Evolutionary conservation across 2,888 invertebrate genomes (phyloP), one percentile per base, ranked within the genome.

Genomic region (Lacanobia wlatinum): DNA sequence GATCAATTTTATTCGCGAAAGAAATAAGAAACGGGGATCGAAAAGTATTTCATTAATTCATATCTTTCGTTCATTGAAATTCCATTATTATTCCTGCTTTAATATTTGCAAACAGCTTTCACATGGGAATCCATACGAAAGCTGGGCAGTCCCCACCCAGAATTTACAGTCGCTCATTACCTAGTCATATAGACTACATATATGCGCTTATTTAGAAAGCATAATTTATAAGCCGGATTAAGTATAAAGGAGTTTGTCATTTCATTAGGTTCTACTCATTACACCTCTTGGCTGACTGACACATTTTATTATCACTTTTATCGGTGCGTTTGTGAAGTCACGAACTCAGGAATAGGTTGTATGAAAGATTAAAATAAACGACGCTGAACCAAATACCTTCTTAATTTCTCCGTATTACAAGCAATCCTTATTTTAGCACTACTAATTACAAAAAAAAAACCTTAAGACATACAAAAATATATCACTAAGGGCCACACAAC

Each of bases 401-500:
- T 59, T 23, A 76, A 84, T 83, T 76, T 80, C 48, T 59, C 64
- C 48, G 65, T 46, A 23, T 56, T 61, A 65, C 65, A 85, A 62
- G 79, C 80, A 82, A 88, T 87, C 68, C 68, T 80, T 87, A 66
- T 46, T 67, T 46, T 18, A 38, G 18, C 18, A 56, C 28, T 60
- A 58, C 34, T n/a, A 55, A 18, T 18, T 48, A n/a, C 52, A 70
- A 70, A 63, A 67, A n/a, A 78, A 66, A 78, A 66, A 76, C 73
- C 73, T 76, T 68, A 66, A 86, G 84, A 82, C 73, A 75, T 70
- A 77, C 55, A 50, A 82, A 80, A 85, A 85, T 76, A 85, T 85
- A 83, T 82, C 80, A 87, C 82, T 82, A 87, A 89, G 87, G 91
- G 88, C 87, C 83, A 84, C 87, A 90, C 87, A 88, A 89, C 87